Conservation (phyloP, 2,797 vertebrate species). For the Choloepus didactylus region DNA sequence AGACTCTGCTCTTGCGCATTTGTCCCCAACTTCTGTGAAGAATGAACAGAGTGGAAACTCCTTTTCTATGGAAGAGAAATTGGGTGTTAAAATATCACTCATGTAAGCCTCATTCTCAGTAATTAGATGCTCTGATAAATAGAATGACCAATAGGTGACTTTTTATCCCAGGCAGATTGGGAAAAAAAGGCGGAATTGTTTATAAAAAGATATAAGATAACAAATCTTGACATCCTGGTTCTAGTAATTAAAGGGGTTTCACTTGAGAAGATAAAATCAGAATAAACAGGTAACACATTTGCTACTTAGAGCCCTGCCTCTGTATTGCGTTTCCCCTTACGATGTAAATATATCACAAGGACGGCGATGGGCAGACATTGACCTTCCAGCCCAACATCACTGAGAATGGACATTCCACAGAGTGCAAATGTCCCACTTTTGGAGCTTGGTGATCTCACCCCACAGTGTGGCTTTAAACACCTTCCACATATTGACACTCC, state of each 20-base stretch:
- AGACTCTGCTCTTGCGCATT: not conserved
- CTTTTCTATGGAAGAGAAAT: conserved; percentile 50
- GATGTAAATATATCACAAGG: not conserved
- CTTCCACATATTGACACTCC: not conserved
- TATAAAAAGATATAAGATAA: conserved; percentile 16
- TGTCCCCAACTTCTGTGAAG: not conserved
- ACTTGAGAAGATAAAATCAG: conserved; percentile 27
- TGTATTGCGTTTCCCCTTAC: not conserved
- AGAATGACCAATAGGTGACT: not conserved
- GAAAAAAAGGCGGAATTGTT: conserved; percentile 10
- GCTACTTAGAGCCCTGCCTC: not conserved
- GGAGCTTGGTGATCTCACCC: not conserved
- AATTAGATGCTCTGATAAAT: conserved; percentile 62
- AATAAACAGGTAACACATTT: not conserved
- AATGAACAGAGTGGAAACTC: conserved; percentile 43
- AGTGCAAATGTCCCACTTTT: not conserved
- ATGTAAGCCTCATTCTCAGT: conserved; percentile 48
- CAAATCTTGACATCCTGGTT: not conserved
- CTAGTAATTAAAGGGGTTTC: conserved; percentile 54
- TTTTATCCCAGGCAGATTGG: not conserved
- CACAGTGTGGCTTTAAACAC: not conserved
- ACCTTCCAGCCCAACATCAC: not conserved
- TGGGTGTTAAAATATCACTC: conserved; percentile 17
- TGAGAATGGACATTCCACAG: not conserved
- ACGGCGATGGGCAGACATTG: not conserved